Conservation (phyloP, 2,113 vertebrate species). For the Microtus ochrogaster region DNA sequence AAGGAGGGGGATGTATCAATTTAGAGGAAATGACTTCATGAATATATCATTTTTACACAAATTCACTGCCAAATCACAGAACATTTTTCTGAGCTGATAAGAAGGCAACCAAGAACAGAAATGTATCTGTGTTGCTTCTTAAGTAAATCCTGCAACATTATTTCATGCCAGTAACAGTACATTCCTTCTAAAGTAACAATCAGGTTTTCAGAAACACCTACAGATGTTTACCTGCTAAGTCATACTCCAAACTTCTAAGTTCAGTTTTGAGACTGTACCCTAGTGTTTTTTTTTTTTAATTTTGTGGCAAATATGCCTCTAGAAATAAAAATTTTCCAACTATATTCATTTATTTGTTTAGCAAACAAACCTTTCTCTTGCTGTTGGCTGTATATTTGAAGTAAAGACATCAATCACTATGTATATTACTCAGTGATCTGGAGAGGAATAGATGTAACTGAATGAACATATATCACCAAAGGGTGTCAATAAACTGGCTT, state of each 20-base stretch:
- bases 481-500: not conserved
- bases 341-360: not conserved
- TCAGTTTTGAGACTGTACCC: not conserved
- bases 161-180: not conserved
- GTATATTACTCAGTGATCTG: not conserved
- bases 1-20: too few relatives aligned
- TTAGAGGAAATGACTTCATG: not conserved
- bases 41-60: not conserved
- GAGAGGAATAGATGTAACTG: not conserved
- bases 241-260: not conserved
- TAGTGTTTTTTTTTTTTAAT: not conserved
- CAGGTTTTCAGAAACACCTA: not conserved
- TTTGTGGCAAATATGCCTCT: not conserved
- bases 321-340: not conserved
- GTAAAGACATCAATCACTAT: not conserved
- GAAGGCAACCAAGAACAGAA: not conserved
- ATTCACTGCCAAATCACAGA: not conserved
- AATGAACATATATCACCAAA: not conserved
- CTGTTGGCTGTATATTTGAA: conserved; percentile 6
- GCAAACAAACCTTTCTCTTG: not conserved
- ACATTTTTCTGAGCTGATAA: not conserved
- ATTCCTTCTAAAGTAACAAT: not conserved
- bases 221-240: not conserved
- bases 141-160: conserved; percentile 4
- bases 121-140: not conserved